Base-by-base conservation (phyloP, 2,797 vertebrate species). In the Erethizon dorsatum region DNA sequence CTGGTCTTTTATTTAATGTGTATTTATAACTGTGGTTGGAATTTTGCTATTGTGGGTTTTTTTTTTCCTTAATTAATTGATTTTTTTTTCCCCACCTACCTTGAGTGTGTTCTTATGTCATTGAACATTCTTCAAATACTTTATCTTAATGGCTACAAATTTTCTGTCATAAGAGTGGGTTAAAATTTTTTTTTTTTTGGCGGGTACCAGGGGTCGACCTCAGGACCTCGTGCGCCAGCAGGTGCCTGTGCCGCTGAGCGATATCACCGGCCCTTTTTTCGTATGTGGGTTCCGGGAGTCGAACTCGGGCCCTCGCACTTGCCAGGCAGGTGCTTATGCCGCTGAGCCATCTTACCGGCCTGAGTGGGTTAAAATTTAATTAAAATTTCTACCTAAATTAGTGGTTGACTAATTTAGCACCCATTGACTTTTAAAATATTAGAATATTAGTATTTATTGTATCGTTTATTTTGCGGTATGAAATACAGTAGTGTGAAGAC, bases 61-160 rank as follows among this genome's bases (percentile, higher is more conserved):
- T n/a, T n/a, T n/a, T 80, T 5, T 31, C 18, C 47, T 63, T 22
- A n/a, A 4, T 77, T 63, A 26, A 2, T 71, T 50, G 47, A 14
- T 56, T 75, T 18, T 54, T 77, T 61, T 50, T 5, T 2, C 33
- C 8, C 8, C 2, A 45, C 8, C 71, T 90, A 20, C 13, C 31
- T 82, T 96, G 14, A 89, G 1, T 83, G 56, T 26, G 0, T 84
- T 94, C 65, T 18, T 90, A 0, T 78, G 18, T 78, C 47, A 31
- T 85, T 93, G 85, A 79, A 86, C 88, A 37, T 88, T 90, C 37
- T 92, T 95, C 18, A 63, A 56, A 88, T 78, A 88, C 20, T 24
- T 47, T 8, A 17, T 69, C 14, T 87, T 85, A 79, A 77, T 83
- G 63, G 24, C 73, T 83, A 13, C 6, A 31, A 50, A 45, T 88